Percentiles rank a stretch among this genome's conserved stretches.
Conservation (phyloP, 2,113 vertebrate species). For the Redunca redunca region DNA sequence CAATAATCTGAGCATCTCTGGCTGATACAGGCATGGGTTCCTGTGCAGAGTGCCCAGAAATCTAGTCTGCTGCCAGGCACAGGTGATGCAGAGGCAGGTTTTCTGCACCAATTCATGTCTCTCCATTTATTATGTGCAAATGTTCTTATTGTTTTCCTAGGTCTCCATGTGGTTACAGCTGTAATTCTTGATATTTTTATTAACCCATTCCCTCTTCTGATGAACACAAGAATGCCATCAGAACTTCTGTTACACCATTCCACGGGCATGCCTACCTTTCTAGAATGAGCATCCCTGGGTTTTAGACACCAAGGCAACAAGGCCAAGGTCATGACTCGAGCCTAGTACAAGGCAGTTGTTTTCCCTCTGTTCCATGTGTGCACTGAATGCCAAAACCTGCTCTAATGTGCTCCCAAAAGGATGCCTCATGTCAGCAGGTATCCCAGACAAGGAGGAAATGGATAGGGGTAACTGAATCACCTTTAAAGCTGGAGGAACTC, state of each 20-base stretch:
- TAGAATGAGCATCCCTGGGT: background rate
- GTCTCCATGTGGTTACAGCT: background rate
- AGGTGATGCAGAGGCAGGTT: background rate
- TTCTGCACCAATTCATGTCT: background rate
- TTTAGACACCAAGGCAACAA: background rate
- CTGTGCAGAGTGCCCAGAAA: background rate
- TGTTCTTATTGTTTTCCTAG: background rate
- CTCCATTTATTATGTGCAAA: background rate
- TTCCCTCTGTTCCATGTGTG: background rate
- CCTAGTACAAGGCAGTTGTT: background rate
- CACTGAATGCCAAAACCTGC: background rate
- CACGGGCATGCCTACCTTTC: background rate
- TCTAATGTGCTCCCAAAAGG: background rate
- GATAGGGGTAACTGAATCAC: background rate
- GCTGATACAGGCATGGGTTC: background rate
- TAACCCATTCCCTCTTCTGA: background rate
- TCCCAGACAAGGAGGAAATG: background rate
- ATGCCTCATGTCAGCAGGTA: background rate
- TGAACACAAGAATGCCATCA: background rate
- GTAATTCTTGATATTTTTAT: background rate
- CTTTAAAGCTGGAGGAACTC: background rate
- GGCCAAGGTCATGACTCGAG: background rate
- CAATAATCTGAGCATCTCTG: background rate
- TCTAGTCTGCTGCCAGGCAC: background rate
- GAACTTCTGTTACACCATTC: background rate